phyloP scores from a whole-genome alignment of 1,140 invertebrate genomes.

The Conopomorpha cramerella region DNA sequence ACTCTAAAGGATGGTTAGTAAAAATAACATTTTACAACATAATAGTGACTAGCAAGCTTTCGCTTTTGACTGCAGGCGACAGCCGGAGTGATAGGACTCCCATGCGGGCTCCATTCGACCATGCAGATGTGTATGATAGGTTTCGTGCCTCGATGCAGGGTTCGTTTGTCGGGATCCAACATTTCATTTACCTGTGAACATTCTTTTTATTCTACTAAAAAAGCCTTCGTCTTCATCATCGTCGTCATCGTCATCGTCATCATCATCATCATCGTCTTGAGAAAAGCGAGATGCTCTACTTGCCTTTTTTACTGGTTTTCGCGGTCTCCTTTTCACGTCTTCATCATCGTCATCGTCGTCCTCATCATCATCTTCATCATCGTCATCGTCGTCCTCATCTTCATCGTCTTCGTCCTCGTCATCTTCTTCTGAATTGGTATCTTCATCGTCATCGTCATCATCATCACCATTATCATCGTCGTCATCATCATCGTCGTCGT shows the following conservation, averaged over 20 bases:
- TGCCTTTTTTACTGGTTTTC: constrained; percentile 10
- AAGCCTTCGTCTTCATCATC: constrained; percentile 59
- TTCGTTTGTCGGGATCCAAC: constrained; percentile 34
- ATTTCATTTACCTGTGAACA: constrained; percentile 57
- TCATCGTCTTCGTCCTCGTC: constrained; percentile 30
- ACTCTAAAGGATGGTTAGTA: constrained; percentile 53
- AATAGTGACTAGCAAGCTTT: constrained; percentile 48
- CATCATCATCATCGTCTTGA: constrained; percentile 39
- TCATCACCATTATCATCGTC: constrained; percentile 55
- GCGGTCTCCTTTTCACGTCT: constrained; percentile 10
- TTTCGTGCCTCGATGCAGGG: constrained; percentile 44
- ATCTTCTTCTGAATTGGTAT: constrained; percentile 35
- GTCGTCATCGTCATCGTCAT: constrained; percentile 51
- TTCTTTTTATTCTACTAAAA: constrained; percentile 52
- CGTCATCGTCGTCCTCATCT: constrained; percentile 19
- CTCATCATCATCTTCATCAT: constrained; percentile 46
- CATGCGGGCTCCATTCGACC: constrained; percentile 47
- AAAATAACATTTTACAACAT: constrained; percentile 46
- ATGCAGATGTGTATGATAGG: constrained; percentile 52
- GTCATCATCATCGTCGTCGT: constrained; percentile 58
- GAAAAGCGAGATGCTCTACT: too few relatives aligned
- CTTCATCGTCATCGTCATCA: constrained; percentile 48
- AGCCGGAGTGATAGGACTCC: constrained; percentile 38
- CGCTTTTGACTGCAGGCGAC: constrained; percentile 59
- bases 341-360: constrained; percentile 34